These are phyloP conservation scores for Mantis religiosa DNA, from an alignment of 2,888 invertebrate species.

Conservation along the genomic window DNA sequence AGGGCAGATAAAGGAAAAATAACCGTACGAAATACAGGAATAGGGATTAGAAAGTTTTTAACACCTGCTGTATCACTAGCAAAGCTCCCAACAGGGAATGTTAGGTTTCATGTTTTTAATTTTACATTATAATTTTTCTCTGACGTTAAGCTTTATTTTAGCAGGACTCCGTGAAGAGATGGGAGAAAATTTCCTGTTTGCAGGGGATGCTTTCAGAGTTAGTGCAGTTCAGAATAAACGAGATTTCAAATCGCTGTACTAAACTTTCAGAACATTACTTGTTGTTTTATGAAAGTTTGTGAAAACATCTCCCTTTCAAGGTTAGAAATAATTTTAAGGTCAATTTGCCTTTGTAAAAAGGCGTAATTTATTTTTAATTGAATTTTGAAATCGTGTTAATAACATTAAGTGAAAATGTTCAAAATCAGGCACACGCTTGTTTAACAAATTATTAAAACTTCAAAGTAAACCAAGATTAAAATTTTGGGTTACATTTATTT, in stretches of 20 bases:
- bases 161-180: background rate
- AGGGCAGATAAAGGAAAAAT: background rate
- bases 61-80: background rate
- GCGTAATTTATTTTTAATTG: too few species aligned
- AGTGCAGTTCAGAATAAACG: background rate
- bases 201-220: background rate
- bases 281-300: too few species aligned
- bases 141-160: background rate
- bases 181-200: background rate
- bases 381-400: too few species aligned
- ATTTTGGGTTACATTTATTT: too few species aligned
- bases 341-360: too few species aligned
- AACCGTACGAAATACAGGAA: background rate
- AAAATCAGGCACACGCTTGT: too few species aligned
- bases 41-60: background rate
- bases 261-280: too few species aligned
- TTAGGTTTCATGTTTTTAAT: background rate
- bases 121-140: background rate
- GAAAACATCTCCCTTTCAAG: too few species aligned
- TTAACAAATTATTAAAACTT: too few species aligned
- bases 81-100: background rate
- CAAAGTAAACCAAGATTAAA: too few species aligned
- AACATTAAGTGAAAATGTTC: too few species aligned
- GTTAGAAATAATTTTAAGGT: too few species aligned
- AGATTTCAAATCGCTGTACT: background rate